Evolutionary conservation across 1,140 invertebrate species (phyloP), one percentile per base, ranked within the genome.

Genomic region (Frieseomelitta varia): DNA sequence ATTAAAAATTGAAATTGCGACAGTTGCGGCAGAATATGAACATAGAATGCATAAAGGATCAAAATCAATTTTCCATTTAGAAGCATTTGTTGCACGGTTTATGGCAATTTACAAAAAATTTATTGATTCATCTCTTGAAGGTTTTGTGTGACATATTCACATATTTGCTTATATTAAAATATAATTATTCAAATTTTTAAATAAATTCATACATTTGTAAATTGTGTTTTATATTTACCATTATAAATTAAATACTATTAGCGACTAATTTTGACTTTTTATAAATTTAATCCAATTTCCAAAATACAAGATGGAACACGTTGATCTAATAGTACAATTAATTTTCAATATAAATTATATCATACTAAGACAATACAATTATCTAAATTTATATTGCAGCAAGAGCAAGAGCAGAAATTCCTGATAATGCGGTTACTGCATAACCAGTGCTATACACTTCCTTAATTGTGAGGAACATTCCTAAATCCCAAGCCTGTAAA

Each of bases 1-100:
- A 81, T 95, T 99, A 85, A 99, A 99, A 95, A 96, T 96, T 30
- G 96, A 98, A 94, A 96, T 99, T 6, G 97, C 98, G 0, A 96
- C 96, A 84, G 94, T 97, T 88, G 99, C 99, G 19, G 98, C 98
- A 0, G 96, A 96, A 76, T 99, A 97, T 95, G 99, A 99, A 93
- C 98, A 99, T 93, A 96, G 97, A 83, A 97, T 99, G 95, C 97
- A 97, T 89, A 95, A 97, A 69, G 99, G 99, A 24, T 97, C 97
- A 82, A 99, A 99, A 95, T 96, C 97, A n/a, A 99, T 99, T 90
- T 99, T 99, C 91, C 99, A 99, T 94, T 95, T 99, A 61, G 99
- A 99, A 95, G 98, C 98, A 27, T 99, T 99, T 96, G 97, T 99
- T 79, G 98, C 98, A 10, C 97, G 98, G 88, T 99, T 99, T 94